phyloP scores from a whole-genome alignment of 2,113 vertebrate species.

The Baryphthengus martii region DNA sequence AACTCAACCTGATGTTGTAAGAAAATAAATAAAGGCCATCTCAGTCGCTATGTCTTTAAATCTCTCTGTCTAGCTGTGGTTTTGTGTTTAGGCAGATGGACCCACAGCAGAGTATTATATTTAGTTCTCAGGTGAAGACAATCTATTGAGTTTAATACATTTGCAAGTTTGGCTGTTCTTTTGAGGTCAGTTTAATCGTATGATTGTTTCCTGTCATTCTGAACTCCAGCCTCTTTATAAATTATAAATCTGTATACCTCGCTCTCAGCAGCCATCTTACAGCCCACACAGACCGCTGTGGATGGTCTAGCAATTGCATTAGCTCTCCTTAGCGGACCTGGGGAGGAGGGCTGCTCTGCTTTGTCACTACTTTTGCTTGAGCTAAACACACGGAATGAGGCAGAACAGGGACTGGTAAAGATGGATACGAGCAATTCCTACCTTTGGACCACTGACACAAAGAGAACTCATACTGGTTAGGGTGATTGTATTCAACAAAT shows the following conservation, averaged over 20 bases:
- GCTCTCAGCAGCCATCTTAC: constrained; percentile 40
- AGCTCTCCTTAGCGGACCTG: background rate
- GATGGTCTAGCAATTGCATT: background rate
- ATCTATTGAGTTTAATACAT: background rate
- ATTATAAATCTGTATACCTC: constrained; percentile 37
- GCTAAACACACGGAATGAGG: accelerated
- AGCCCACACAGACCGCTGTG: background rate
- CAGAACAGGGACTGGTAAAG: background rate
- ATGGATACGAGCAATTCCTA: background rate
- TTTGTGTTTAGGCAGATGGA: background rate
- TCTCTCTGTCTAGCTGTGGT: background rate
- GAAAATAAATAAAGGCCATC: constrained; percentile 47
- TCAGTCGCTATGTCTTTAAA: constrained; percentile 15
- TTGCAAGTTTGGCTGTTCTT: background rate
- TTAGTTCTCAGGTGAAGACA: constrained; percentile 15
- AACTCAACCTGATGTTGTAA: constrained; percentile 15
- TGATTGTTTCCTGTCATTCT: background rate
- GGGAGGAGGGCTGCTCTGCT: background rate
- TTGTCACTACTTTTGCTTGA: background rate
- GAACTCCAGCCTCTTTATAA: constrained; percentile 34
- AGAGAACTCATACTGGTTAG: background rate
- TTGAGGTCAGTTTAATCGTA: background rate
- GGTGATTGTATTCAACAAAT: background rate
- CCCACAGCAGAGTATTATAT: background rate
- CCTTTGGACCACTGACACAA: background rate